Percentiles rank a stretch among this genome's conserved stretches.
Conservation (phyloP, 2,113 vertebrate species). For the Hippocampus comes region DNA sequence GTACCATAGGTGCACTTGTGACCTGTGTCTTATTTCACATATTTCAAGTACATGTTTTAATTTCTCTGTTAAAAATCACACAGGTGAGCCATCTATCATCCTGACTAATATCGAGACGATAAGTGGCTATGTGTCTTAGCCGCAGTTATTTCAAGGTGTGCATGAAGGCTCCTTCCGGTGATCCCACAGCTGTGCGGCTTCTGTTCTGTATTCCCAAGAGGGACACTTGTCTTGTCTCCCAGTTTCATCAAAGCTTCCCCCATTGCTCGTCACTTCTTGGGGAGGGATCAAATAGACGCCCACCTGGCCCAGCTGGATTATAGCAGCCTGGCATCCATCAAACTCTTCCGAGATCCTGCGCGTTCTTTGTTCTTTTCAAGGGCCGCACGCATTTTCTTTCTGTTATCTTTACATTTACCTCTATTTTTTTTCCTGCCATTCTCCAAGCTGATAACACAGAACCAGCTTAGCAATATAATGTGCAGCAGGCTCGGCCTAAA, state of each 20-base stretch:
- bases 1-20: neutral
- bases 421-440: slow-evolving; percentile 21
- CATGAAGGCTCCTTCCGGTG: slow-evolving; percentile 24
- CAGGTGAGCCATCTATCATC: slow-evolving; percentile 42
- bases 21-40: neutral
- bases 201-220: slow-evolving; percentile 49
- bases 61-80: neutral
- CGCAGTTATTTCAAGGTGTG: slow-evolving; percentile 47
- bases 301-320: slow-evolving; percentile 51
- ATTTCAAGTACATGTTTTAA: neutral
- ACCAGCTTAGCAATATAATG: slow-evolving; percentile 37
- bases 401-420: slow-evolving; percentile 39
- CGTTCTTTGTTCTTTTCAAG: slow-evolving; percentile 34
- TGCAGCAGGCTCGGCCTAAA: slow-evolving; percentile 73
- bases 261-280: slow-evolving; percentile 40
- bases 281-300: slow-evolving; percentile 56
- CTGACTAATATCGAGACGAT: slow-evolving; percentile 7
- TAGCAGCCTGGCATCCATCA: slow-evolving; percentile 20
- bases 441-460: slow-evolving; percentile 44
- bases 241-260: slow-evolving; percentile 59
- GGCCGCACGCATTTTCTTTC: slow-evolving; percentile 9
- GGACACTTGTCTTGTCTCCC: slow-evolving; percentile 55
- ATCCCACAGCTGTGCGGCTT: slow-evolving; percentile 46
- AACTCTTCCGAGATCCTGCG: slow-evolving; percentile 16
- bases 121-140: slow-evolving; percentile 13